These are phyloP conservation scores for Megaceryle maxima DNA, from an alignment of 2,113 vertebrate species.

Conservation along the genomic window DNA sequence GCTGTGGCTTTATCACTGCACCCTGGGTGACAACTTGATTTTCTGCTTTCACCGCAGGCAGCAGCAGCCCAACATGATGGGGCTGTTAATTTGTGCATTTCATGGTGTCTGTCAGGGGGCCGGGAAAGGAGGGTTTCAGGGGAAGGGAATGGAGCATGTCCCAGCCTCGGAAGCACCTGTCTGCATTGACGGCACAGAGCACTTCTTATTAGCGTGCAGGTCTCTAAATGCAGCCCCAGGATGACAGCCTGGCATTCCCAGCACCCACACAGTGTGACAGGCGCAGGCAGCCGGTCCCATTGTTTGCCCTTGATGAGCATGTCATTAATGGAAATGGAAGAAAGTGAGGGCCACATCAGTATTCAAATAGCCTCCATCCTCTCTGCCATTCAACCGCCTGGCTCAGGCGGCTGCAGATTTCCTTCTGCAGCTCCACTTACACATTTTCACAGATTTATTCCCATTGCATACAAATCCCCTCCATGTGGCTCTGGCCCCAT, in stretches of 20 bases:
- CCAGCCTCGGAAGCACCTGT: constrained; percentile 92
- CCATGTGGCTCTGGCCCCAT: constrained; percentile 37
- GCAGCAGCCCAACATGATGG: constrained; percentile 90
- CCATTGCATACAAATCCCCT: constrained; percentile 60
- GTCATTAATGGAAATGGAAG: constrained; percentile 91
- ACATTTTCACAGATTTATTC: constrained; percentile 74
- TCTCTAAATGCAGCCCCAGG: constrained; percentile 84
- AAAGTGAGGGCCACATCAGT: constrained; percentile 92
- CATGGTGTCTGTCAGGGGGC: constrained; percentile 87
- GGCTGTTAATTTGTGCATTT: constrained; percentile 91
- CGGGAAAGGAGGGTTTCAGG: constrained; percentile 75
- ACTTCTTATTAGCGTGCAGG: constrained; percentile 90
- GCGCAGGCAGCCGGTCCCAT: constrained; percentile 87
- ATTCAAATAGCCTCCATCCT: constrained; percentile 94
- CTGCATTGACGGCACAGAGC: constrained; percentile 88
- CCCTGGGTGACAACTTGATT: constrained; percentile 94
- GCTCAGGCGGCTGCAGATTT: constrained; percentile 75
- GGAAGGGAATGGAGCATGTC: constrained; percentile 85
- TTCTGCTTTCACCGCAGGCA: constrained; percentile 88
- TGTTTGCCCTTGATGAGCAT: constrained; percentile 96
- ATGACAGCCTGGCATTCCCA: constrained; percentile 84
- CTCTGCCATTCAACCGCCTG: constrained; percentile 80
- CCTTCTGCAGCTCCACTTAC: constrained; percentile 67
- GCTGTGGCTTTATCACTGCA: constrained; percentile 84
- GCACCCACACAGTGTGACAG: constrained; percentile 87